Conservation (phyloP, 2,888 invertebrate genomes). For the Tiliacea aurago region DNA sequence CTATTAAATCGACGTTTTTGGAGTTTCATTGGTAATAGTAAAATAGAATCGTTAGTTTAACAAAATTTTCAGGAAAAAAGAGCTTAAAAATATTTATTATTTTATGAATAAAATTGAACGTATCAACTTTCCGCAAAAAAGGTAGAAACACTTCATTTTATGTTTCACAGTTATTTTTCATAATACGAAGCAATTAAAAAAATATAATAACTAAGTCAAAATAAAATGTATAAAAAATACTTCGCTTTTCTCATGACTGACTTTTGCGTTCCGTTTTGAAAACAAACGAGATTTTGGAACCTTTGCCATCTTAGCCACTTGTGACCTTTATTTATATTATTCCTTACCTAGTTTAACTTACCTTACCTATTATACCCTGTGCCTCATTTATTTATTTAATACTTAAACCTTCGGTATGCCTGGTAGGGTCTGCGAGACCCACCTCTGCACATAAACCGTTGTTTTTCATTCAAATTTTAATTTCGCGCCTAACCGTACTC, state of each 20-base stretch:
- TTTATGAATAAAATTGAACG: not conserved
- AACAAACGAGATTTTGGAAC: not conserved
- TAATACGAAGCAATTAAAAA: not conserved
- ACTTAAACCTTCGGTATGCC: too few species aligned
- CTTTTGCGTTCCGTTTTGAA: not conserved
- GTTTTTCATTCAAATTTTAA: too few species aligned
- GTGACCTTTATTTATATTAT: not conserved
- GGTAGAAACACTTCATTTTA: not conserved
- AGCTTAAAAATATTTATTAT: too few species aligned
- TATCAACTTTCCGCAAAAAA: not conserved
- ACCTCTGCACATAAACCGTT: too few species aligned
- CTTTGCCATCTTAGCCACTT: too few species aligned
- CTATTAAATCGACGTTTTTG: not conserved
- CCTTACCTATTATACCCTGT: too few species aligned
- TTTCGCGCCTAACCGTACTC: too few species aligned
- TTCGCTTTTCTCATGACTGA: not conserved
- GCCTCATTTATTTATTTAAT: too few species aligned
- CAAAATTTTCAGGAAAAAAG: too few species aligned
- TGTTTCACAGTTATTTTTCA: not conserved
- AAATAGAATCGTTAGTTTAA: not conserved
- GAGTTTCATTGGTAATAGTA: not conserved
- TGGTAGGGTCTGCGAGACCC: too few species aligned
- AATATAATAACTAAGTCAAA: not conserved
- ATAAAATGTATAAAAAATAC: not conserved
- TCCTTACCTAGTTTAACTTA: too few species aligned